A percentile compares a stretch with the other conserved stretches of the same genome.
These are phyloP conservation scores for Camarhynchus parvulus DNA, from an alignment of 2,113 vertebrate species.

Conservation along the genomic window DNA sequence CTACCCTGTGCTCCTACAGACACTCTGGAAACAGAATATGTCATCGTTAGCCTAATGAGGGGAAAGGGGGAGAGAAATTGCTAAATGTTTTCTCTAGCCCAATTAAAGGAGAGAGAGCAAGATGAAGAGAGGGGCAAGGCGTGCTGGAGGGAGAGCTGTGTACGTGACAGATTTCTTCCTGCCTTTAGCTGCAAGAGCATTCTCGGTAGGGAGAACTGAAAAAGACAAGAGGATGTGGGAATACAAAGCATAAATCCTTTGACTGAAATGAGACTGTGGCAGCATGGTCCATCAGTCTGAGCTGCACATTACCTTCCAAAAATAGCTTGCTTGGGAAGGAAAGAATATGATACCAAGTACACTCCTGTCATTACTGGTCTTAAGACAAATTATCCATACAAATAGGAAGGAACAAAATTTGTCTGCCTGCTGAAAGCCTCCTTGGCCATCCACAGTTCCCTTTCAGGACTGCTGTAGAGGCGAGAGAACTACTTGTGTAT, in stretches of 20 bases:
- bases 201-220: slow-evolving; percentile 1
- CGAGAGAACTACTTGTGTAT: not conserved
- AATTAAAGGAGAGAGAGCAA: slow-evolving; percentile 39
- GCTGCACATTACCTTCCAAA: not conserved
- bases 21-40: slow-evolving; percentile 15
- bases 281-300: not conserved
- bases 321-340: not conserved
- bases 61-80: slow-evolving; percentile 16
- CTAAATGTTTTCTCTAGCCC: slow-evolving; percentile 53
- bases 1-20: not conserved
- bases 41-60: slow-evolving; percentile 50
- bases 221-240: not conserved
- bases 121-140: not conserved
- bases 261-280: not conserved
- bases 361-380: not conserved
- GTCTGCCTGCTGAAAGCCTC: not conserved
- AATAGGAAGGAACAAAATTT: not conserved
- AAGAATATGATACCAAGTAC: not conserved
- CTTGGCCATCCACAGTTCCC: not conserved
- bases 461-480: not conserved
- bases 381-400: not conserved
- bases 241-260: slow-evolving; percentile 10
- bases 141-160: not conserved
- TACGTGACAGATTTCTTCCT: slow-evolving; percentile 14
- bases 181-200: slow-evolving; percentile 2